Base-by-base conservation (phyloP, 2,113 vertebrate genomes). In the Ornithorhynchus anatinus region DNA sequence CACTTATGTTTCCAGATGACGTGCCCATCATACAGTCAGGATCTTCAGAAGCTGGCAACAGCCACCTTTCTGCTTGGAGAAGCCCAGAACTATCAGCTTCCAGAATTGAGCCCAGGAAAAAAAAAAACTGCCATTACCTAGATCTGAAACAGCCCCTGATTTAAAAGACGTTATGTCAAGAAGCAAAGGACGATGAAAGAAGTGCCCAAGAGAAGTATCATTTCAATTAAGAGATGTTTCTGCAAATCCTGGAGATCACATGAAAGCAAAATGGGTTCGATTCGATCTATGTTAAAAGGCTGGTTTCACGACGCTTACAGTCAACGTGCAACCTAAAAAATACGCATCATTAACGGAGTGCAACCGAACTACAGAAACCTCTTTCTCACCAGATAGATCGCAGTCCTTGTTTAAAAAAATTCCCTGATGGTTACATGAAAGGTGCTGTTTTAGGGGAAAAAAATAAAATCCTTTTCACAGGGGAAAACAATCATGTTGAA, bases 181-280 rank as follows among this genome's bases (percentile, higher is more conserved):
- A 84, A 87, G 82, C n/a, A 75, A 66, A 53, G 62, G 16, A 69
- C 67, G 57, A 65, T 48, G 54, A 84, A 88, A 82, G 59, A 80
- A 87, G 78, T 11, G 43, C 39, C 45, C 66, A 69, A 37, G 27
- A 31, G 9, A 48, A 62, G 52, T 54, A 22, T 5, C 68, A 44
- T 80, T 78, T 81, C 77, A 81, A 79, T 79, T 65, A 36, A 60
- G 5, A 4, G 25, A n/a, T 3, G 3, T 79, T 84, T 86, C 59
- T 75, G 73, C 72, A 58, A 72, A 59, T 59, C 60, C 56, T 78
- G 65, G 17, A 69, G 77, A 77, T 88, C 63, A 69, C 37, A 54
- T 44, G 72, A 54, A 84, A 39, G 78, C 66, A 77, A 86, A 87
- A 70, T 17, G 43, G 71, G 43, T 54, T 77, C 74, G 74, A 35